phyloP scores from a whole-genome alignment of 2,113 vertebrate genomes.

The Herpetotheres cachinnans region DNA sequence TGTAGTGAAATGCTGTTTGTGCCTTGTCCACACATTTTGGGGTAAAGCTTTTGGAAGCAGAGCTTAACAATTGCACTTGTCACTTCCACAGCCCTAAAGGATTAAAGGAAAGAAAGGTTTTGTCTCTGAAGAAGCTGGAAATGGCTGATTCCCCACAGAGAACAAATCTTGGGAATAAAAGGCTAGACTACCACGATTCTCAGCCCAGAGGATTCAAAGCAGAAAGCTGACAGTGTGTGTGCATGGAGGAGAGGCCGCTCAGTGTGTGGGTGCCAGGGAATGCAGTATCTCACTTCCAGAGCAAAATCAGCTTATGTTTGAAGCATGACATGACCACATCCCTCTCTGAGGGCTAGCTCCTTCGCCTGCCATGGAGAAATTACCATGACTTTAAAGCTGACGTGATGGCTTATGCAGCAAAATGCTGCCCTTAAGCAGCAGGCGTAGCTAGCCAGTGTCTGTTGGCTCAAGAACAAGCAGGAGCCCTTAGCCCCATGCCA shows the following conservation, averaged over 20 bases:
- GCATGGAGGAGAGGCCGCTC: neutral
- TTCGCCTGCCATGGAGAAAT: neutral
- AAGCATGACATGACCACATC: conserved; percentile 13
- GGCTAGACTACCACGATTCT: neutral
- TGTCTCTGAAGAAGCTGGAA: neutral
- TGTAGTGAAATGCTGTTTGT: neutral
- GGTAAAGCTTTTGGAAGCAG: neutral
- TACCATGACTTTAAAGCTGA: neutral
- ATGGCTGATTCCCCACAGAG: neutral
- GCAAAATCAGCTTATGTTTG: conserved; percentile 29
- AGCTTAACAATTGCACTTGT: neutral
- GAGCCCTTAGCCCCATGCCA: fast-evolving
- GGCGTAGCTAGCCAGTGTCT: neutral
- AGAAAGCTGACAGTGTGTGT: neutral
- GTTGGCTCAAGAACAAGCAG: neutral
- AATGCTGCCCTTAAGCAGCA: neutral
- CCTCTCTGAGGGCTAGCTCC: neutral
- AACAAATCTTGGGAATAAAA: neutral
- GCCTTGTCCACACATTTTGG: neutral
- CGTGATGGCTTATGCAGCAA: neutral
- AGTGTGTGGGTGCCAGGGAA: conserved; percentile 6
- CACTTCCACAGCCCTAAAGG: neutral
- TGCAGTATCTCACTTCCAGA: neutral
- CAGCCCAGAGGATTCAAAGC: neutral
- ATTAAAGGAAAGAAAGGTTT: neutral